Evolutionary conservation across 1,140 invertebrate species (phyloP).

Genomic region (Agrypnia vestita): DNA sequence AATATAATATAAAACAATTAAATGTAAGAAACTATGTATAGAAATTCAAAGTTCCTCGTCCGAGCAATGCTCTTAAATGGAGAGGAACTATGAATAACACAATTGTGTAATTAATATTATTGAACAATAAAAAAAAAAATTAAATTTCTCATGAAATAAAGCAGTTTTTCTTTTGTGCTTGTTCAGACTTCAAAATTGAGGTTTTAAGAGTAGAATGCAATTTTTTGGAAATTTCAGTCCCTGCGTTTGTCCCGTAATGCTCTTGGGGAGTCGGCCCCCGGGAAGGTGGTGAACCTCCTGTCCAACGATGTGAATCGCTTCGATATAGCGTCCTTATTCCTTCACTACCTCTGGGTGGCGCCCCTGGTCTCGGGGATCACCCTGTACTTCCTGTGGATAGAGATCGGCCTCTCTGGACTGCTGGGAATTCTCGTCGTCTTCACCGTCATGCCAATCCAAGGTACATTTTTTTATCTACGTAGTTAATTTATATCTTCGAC

Average conservation of each 20-base stretch:
- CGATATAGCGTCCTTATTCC: constrained; percentile 75
- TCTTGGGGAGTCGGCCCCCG: constrained; percentile 84
- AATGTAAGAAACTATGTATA: too few relatives aligned
- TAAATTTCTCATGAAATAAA: too few relatives aligned
- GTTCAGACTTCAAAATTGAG: too few relatives aligned
- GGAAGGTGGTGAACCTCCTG: constrained; percentile 89
- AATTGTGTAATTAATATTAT: too few relatives aligned
- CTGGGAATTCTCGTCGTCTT: constrained; percentile 81
- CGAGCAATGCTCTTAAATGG: too few relatives aligned
- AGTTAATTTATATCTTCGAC: too few relatives aligned
- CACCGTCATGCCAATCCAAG: constrained; percentile 83
- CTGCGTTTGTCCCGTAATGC: constrained; percentile 78
- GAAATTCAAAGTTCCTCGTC: too few relatives aligned
- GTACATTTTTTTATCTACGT: constrained; percentile 61
- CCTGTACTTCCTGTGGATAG: constrained; percentile 77
- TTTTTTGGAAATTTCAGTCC: constrained; percentile 65
- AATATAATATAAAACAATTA: too few relatives aligned
- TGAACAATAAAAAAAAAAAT: too few relatives aligned
- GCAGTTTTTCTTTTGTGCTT: too few relatives aligned
- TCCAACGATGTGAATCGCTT: constrained; percentile 85
- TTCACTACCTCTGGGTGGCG: constrained; percentile 79
- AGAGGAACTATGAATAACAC: too few relatives aligned
- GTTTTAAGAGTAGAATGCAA: too few relatives aligned
- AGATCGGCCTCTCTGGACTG: constrained; percentile 79
- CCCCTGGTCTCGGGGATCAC: constrained; percentile 78